Conservation (phyloP, 2,113 vertebrate genomes). For the Triplophysa siluroides region DNA sequence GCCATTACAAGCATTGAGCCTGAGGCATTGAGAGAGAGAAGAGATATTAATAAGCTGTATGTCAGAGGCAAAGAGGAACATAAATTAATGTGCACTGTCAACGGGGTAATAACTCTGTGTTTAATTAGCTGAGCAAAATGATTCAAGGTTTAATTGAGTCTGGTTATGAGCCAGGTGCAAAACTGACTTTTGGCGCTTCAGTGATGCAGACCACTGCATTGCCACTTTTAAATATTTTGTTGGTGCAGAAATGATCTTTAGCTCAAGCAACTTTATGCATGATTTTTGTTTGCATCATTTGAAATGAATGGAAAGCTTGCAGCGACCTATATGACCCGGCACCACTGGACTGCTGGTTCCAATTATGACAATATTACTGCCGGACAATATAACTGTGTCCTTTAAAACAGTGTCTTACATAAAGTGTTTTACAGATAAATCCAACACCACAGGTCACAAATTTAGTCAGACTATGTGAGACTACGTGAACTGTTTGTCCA, state of each 20-base stretch:
- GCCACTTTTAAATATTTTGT: neutral
- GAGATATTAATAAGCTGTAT: conserved; percentile 12
- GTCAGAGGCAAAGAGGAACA: conserved; percentile 4
- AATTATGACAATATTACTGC: neutral
- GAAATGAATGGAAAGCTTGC: no score
- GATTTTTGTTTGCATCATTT: neutral
- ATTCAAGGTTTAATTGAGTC: conserved; percentile 24
- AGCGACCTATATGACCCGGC: neutral
- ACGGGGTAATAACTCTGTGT: neutral
- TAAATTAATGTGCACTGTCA: neutral
- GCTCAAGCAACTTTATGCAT: neutral
- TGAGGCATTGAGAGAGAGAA: neutral
- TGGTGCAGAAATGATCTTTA: neutral
- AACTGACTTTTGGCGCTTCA: neutral
- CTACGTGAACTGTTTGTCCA: conserved; percentile 9
- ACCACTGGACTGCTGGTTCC: neutral
- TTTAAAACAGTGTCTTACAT: neutral
- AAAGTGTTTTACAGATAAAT: neutral
- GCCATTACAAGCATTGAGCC: conserved; percentile 19
- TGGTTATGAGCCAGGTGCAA: conserved; percentile 8
- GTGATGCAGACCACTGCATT: no score
- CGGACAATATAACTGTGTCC: neutral
- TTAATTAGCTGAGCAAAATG: conserved; percentile 35
- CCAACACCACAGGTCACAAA: conserved; percentile 14
- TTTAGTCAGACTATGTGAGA: neutral